Evolutionary conservation across 2,888 invertebrate species (phyloP), one percentile per base, ranked within the genome.

Genomic region (Trichogramma evanescens): DNA sequence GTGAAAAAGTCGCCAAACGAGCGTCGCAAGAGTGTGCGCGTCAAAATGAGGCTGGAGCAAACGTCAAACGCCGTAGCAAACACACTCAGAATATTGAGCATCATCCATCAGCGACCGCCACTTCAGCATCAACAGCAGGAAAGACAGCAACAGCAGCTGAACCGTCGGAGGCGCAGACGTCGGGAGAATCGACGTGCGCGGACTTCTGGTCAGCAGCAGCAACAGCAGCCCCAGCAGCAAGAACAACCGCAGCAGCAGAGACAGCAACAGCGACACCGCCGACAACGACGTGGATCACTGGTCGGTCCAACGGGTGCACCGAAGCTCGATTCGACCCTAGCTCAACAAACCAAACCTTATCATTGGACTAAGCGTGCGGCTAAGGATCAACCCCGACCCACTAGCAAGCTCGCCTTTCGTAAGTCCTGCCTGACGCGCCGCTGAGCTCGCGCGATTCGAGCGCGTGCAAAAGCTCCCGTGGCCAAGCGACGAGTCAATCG

Each of bases 271-370:
- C 59, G 59, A 1, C 56, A 60, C 45, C 56, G 60, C 9, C 53
- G 61, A 1, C 62, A 58, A 8, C 58, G 62, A 4, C 62, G 62
- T 26, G 3, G 7, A 71, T 74, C 50, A 43, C 68, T 74, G 63
- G 71, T 74, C 64, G 75, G 75, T 54, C 74, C 74, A 2, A 77
- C 76, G 5, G 77, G 77, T 40, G 74, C 72, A 4, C 75, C 76
- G 6, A 69, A 68, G 58, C 65, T 76, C 56, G 76, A 76, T 56
- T 70, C 70, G n/a, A 71, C 71, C 55, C 63, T 77, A 10, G 65
- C 70, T 41, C 54, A 67, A 42, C 72, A 74, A 58, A 74, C 72
- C 10, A 72, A 67, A 56, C 63, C 72, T 5, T 72, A 71, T 55
- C 72, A 69, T 42, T 76, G 76, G 76, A 74, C 67, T 55, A 66